Percentiles rank a stretch among this genome's conserved stretches.
Conservation (phyloP, 30 jellyfish, hydroid and myxozoan species). For the Hydractinia echinata region DNA sequence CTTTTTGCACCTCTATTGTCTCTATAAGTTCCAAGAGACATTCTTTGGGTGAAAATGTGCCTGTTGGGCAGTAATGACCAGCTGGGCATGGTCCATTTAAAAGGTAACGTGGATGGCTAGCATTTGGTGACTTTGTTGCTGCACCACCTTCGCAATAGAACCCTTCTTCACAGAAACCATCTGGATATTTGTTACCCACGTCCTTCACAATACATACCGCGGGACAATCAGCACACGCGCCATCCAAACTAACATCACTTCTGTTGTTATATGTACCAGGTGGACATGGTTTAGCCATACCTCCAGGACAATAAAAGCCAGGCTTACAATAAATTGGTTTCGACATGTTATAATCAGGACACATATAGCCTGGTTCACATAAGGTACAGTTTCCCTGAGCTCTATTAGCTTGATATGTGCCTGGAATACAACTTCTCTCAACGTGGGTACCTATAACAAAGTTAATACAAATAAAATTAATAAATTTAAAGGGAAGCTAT, state of each 20-base stretch:
- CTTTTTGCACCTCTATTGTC: constrained; percentile 70
- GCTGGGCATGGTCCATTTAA: constrained; percentile 90
- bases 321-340: constrained; percentile 53
- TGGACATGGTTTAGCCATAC: constrained; percentile 77
- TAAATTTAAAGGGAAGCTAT: too few relatives aligned
- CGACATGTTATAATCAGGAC: constrained; percentile 79
- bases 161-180: constrained; percentile 77
- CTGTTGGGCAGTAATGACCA: constrained; percentile 83
- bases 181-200: constrained; percentile 65
- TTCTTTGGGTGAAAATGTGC: constrained; percentile 69
- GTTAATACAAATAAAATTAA: too few relatives aligned
- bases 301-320: constrained; percentile 94
- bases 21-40: constrained; percentile 76
- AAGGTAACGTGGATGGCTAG: constrained; percentile 23
- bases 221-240: constrained; percentile 68
- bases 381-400: constrained; percentile 75
- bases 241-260: constrained; percentile 55
- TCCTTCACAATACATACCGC: constrained; percentile 76
- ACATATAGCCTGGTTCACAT: constrained; percentile 70
- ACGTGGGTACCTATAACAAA: constrained; percentile 46
- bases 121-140: constrained; percentile 66
- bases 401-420: constrained; percentile 68
- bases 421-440: constrained; percentile 81
- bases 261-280: constrained; percentile 83
- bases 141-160: constrained; percentile 87